phyloP scores from a whole-genome alignment of 1,140 invertebrate genomes.

The Hylyphantes graminicola region DNA sequence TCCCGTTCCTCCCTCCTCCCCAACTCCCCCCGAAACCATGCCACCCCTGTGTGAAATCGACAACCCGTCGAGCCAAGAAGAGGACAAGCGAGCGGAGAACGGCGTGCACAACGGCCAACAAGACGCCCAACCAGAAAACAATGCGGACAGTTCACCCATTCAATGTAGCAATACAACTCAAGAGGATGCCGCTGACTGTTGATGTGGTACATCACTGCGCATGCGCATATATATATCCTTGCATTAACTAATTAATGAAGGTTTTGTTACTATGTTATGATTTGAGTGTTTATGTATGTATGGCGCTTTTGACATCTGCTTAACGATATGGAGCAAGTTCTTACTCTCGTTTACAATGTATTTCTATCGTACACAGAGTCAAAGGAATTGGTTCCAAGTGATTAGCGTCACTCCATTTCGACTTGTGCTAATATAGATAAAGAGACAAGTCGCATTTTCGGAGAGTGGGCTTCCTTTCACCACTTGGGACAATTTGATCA shows the following conservation, averaged over 20 bases:
- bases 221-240: slow-evolving; percentile 1
- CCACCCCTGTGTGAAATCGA: slow-evolving; percentile 41
- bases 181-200: slow-evolving; percentile 3
- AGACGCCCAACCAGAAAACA: background rate
- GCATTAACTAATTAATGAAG: slow-evolving; percentile 40
- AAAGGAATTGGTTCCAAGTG: background rate
- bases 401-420: too few relatives aligned
- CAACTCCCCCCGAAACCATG: slow-evolving; percentile 45
- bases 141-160: background rate
- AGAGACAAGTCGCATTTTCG: too few relatives aligned
- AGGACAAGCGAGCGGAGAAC: background rate
- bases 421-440: too few relatives aligned
- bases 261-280: slow-evolving; percentile 34
- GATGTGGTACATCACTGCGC: slow-evolving; percentile 1
- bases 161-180: background rate
- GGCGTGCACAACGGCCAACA: background rate
- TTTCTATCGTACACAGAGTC: too few relatives aligned
- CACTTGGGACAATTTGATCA: too few relatives aligned
- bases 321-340: slow-evolving; percentile 9
- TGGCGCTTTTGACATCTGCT: slow-evolving; percentile 13
- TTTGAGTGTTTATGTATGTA: slow-evolving; percentile 27
- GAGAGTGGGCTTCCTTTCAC: too few relatives aligned
- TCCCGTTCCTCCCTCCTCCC: slow-evolving; percentile 33
- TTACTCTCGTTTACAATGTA: too few relatives aligned
- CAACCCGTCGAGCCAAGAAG: slow-evolving; percentile 25